Conservation (phyloP, 2,888 invertebrate genomes). For the Parnassius glacialis region DNA sequence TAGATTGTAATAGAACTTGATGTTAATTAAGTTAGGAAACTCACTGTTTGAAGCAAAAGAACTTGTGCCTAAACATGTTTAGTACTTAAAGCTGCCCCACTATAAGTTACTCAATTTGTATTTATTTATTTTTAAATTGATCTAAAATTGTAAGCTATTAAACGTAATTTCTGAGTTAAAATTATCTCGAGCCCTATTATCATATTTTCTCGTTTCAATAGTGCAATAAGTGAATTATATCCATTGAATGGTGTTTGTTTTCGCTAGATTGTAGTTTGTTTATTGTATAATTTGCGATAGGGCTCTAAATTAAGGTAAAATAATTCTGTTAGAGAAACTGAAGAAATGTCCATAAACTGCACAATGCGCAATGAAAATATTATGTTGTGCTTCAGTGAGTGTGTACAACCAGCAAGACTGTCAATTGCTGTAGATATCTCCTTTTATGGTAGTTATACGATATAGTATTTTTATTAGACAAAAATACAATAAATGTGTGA, state of each 20-base stretch:
- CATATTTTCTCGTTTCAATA: slow-evolving; percentile 42
- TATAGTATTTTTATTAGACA: slow-evolving; percentile 81
- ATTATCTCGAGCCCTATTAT: slow-evolving; percentile 6
- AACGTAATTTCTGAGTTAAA: neutral
- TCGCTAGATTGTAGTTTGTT: slow-evolving; percentile 49
- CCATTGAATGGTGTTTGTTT: slow-evolving; percentile 65
- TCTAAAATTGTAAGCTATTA: slow-evolving; percentile 9
- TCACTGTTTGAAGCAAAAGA: slow-evolving; percentile 31
- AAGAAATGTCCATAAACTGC: slow-evolving; percentile 43
- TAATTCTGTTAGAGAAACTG: slow-evolving; percentile 49
- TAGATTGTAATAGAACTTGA: slow-evolving; percentile 26
- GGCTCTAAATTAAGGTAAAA: slow-evolving; percentile 68
- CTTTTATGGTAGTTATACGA: slow-evolving; percentile 72
- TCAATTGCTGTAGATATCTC: slow-evolving; percentile 79
- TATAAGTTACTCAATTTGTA: slow-evolving; percentile 6
- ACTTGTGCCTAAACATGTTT: slow-evolving; percentile 42
- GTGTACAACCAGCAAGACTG: slow-evolving; percentile 76
- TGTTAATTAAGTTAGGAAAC: slow-evolving; percentile 28
- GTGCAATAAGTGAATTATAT: slow-evolving; percentile 67
- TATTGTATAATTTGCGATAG: slow-evolving; percentile 54
- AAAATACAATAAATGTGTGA: slow-evolving; percentile 82
- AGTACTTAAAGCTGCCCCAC: slow-evolving; percentile 42
- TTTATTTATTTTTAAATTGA: slow-evolving; percentile 2
- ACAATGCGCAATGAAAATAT: slow-evolving; percentile 53
- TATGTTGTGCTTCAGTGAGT: slow-evolving; percentile 61